phyloP scores from a whole-genome alignment of 2,888 invertebrate genomes.

The Cantharis flavilabris region DNA sequence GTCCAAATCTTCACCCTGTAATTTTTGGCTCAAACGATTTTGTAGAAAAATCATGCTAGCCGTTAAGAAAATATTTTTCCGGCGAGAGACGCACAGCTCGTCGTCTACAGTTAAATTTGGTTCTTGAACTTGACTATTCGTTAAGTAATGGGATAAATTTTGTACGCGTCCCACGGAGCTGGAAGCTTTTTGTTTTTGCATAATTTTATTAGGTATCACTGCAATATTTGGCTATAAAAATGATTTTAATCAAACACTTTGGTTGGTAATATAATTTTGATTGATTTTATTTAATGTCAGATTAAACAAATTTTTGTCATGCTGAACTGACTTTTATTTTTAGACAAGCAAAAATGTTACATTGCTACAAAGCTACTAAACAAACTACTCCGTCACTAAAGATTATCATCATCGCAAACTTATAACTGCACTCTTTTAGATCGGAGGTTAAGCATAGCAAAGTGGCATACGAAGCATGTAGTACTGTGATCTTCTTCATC shows the following conservation, averaged over 20 bases:
- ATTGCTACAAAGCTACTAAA: too few relatives aligned
- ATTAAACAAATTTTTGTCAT: neutral
- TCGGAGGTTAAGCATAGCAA: too few relatives aligned
- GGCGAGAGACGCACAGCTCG: conserved; percentile 31
- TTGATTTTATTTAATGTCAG: neutral
- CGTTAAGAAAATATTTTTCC: conserved; percentile 33
- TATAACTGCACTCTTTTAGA: too few relatives aligned
- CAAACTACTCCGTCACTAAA: too few relatives aligned
- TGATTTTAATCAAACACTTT: neutral
- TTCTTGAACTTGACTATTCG: neutral
- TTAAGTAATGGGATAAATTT: neutral
- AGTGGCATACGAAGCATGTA: too few relatives aligned
- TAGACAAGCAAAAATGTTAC: too few relatives aligned
- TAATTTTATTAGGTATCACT: neutral
- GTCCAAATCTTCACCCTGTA: neutral
- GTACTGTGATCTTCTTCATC: too few relatives aligned
- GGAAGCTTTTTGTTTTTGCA: neutral
- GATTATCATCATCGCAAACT: too few relatives aligned
- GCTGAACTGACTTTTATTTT: too few relatives aligned
- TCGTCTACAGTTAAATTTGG: neutral
- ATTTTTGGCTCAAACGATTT: conserved; percentile 32
- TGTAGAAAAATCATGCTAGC: conserved; percentile 40
- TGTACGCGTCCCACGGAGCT: neutral
- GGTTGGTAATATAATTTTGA: too few relatives aligned
- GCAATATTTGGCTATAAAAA: neutral